A percentile compares a stretch with the other conserved stretches of the same genome.
Conservation (phyloP, 2,113 vertebrate genomes). For the Acanthochromis polyacanthus region DNA sequence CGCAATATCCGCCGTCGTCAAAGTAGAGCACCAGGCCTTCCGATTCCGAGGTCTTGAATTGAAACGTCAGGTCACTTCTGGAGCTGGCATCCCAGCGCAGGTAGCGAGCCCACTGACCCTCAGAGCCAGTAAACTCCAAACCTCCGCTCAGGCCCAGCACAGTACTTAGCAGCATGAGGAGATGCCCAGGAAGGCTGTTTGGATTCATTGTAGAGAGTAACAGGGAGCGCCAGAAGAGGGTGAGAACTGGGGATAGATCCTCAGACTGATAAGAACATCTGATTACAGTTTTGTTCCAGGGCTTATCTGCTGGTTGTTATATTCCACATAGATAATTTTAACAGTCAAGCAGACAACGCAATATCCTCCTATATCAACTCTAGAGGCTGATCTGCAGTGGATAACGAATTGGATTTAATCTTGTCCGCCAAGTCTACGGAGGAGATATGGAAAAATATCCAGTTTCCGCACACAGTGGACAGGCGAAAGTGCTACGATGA, state of each 20-base stretch:
- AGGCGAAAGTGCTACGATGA: constrained; percentile 23
- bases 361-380: constrained; percentile 50
- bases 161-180: constrained; percentile 89
- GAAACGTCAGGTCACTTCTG: constrained; percentile 94
- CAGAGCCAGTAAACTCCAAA: constrained; percentile 94
- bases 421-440: constrained; percentile 50
- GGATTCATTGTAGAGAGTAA: constrained; percentile 86
- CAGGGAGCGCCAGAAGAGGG: constrained; percentile 28
- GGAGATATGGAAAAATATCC: constrained; percentile 58
- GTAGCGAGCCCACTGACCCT: constrained; percentile 97
- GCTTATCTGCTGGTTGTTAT: constrained; percentile 61
- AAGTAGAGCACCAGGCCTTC: constrained; percentile 94
- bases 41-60: constrained; percentile 93
- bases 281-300: constrained; percentile 51
- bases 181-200: constrained; percentile 84
- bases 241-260: constrained; percentile 55
- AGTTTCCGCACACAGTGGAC: constrained; percentile 53
- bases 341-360: constrained; percentile 39
- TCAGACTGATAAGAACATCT: constrained; percentile 70
- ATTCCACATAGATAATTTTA: constrained; percentile 70
- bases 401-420: constrained; percentile 50
- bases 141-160: constrained; percentile 88
- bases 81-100: constrained; percentile 97
- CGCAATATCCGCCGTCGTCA: constrained; percentile 95
- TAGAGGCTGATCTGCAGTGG: constrained; percentile 52